Conservation (phyloP, 2,888 invertebrate species). For the Leptopterna dolabrata region DNA sequence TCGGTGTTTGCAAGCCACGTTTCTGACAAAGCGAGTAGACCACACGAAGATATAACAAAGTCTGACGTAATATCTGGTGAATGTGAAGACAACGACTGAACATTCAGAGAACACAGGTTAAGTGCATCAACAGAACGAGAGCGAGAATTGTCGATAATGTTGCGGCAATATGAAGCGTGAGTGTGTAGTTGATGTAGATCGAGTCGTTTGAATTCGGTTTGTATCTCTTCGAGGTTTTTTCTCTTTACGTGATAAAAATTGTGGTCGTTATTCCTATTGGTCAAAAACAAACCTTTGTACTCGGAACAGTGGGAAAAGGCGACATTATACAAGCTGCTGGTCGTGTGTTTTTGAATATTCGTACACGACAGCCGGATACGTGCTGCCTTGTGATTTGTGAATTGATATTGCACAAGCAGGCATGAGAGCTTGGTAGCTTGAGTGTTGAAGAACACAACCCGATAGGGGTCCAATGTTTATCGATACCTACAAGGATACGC, state of each 20-base stretch:
- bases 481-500: constrained; percentile 27
- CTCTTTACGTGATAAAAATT: constrained; percentile 42
- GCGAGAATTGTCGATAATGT: constrained; percentile 13
- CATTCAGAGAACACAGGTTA: background rate
- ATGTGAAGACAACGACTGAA: constrained; percentile 1
- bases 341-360: too few species aligned
- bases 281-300: constrained; percentile 17
- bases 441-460: constrained; percentile 41
- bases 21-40: constrained; percentile 18
- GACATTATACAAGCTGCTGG: too few species aligned
- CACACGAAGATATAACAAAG: constrained; percentile 4
- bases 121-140: constrained; percentile 25
- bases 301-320: background rate
- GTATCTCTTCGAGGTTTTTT: constrained; percentile 11
- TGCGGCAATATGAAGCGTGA: constrained; percentile 34
- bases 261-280: constrained; percentile 20
- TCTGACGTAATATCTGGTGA: constrained; percentile 14
- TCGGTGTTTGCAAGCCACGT: constrained; percentile 28
- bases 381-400: too few species aligned
- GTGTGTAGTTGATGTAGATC: constrained; percentile 33
- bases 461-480: constrained; percentile 40
- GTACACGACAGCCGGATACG: too few species aligned
- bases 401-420: too few species aligned
- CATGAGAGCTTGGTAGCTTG: constrained; percentile 8
- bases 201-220: constrained; percentile 45